These are phyloP conservation scores for Nautilus pompilius DNA, from an alignment of 1,140 invertebrate genomes.

Conservation along the genomic window DNA sequence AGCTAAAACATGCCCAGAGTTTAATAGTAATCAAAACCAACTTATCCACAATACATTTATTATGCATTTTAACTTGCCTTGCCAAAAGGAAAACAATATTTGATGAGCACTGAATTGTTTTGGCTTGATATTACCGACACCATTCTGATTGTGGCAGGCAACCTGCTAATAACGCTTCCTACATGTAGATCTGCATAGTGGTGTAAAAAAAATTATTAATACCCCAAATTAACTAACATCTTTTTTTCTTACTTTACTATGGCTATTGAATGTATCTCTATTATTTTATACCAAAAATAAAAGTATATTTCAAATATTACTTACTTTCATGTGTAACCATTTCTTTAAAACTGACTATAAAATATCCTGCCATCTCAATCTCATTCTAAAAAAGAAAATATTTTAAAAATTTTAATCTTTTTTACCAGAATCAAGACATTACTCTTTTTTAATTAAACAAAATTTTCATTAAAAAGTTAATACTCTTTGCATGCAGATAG, in stretches of 20 bases:
- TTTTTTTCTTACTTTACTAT: background rate
- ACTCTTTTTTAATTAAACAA: background rate
- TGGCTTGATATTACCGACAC: too few relatives aligned
- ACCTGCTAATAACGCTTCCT: background rate
- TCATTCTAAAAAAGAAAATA: constrained; percentile 61
- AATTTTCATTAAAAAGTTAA: too few relatives aligned
- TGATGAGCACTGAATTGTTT: too few relatives aligned
- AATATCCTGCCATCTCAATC: constrained; percentile 64
- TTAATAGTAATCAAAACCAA: too few relatives aligned
- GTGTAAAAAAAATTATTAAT: background rate
- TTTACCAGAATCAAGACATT: background rate
- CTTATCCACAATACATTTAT: too few relatives aligned
- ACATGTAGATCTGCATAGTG: background rate
- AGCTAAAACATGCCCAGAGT: too few relatives aligned
- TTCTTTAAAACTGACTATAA: constrained; percentile 65
- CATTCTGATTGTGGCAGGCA: background rate
- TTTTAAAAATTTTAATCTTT: constrained; percentile 28
- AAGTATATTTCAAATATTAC: constrained; percentile 6
- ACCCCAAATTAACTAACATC: background rate
- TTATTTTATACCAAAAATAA: background rate
- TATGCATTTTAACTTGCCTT: too few relatives aligned
- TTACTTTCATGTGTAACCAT: constrained; percentile 62
- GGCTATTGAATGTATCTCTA: background rate
- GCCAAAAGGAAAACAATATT: too few relatives aligned
- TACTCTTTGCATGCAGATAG: background rate